Evolutionary conservation across 2,888 invertebrate genomes (phyloP), one percentile per base, ranked within the genome.

Genomic region (Pachycephus smyrnensis): DNA sequence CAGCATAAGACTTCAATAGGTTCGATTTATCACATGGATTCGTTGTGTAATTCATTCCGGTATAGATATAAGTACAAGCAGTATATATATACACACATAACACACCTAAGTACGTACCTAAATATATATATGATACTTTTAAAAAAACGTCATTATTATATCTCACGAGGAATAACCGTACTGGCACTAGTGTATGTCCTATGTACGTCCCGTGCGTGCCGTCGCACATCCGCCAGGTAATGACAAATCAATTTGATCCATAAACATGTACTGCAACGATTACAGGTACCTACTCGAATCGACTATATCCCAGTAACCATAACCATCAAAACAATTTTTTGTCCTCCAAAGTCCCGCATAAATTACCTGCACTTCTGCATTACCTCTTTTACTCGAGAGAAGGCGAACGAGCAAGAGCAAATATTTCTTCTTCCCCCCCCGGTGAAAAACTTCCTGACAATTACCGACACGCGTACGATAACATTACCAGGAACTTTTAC

Each of bases 201-300:
- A 15, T 40, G 23, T 23, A 40, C 40, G 40, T 55, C 23, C 23
- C 55, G 76, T 68, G 77, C 77, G 76, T 78, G 79, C 37, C 35
- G 35, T 69, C 32, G 30, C 69, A 40, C 73, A 71, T 76, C n/a
- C 80, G 80, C 78, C 77, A 79, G 79, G 83, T 86, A 87, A 88
- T 87, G 88, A 88, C 88, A 86, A 89, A 89, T 89, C 89, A 89
- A 89, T 89, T 89, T 86, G n/a, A 85, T 83, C 84, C 79, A 75
- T 79, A 79, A 84, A 81, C 82, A 75, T 85, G 84, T 84, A 82
- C 85, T 83, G 86, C 80, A 55, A 55, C 55, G 23, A 55, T 55
- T 55, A 55, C 55, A 55, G 23, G 55, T 55, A 55, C 6, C 6
- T 2, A 23, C 55, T 55, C 55, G 40, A 55, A 55, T 55, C 23